phyloP scores from a whole-genome alignment of 2,797 vertebrate species.

The Scyliorhinus canicula region DNA sequence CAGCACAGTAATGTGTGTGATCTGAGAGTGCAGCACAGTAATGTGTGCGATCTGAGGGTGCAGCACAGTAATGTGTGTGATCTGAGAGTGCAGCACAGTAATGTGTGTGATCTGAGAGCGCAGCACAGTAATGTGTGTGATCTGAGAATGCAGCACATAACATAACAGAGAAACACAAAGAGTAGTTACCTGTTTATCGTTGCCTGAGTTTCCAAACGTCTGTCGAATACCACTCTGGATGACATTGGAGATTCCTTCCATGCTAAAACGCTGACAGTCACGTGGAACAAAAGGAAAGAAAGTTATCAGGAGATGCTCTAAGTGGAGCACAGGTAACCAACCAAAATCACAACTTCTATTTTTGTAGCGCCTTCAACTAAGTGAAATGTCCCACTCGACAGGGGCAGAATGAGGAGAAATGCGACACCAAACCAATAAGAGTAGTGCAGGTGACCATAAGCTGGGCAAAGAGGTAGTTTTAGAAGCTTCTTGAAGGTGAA shows the following conservation, averaged over 20 bases:
- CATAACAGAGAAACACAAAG: background rate
- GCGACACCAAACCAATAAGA: background rate
- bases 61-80: too few species aligned
- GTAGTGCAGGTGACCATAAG: background rate
- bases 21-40: too few species aligned
- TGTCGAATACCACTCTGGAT: conserved; percentile 91
- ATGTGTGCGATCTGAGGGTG: too few species aligned
- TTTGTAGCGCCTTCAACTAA: background rate
- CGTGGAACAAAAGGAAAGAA: background rate
- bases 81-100: too few species aligned
- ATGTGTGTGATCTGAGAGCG: too few species aligned
- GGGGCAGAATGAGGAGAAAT: background rate
- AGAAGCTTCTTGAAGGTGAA: background rate
- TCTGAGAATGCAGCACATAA: too few species aligned
- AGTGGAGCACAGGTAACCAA: background rate
- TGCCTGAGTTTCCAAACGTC: conserved; percentile 82
- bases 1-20: too few species aligned
- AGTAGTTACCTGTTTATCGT: conserved; percentile 77
- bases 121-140: too few species aligned
- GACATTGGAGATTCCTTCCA: conserved; percentile 97
- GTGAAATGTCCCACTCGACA: background rate
- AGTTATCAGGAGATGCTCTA: background rate
- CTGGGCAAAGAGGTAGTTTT: background rate
- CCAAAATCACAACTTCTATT: background rate
- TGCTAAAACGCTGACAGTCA: conserved; percentile 83